Evolutionary conservation across 1,140 invertebrate genomes (phyloP).

Genomic region (Magallana gigas): DNA sequence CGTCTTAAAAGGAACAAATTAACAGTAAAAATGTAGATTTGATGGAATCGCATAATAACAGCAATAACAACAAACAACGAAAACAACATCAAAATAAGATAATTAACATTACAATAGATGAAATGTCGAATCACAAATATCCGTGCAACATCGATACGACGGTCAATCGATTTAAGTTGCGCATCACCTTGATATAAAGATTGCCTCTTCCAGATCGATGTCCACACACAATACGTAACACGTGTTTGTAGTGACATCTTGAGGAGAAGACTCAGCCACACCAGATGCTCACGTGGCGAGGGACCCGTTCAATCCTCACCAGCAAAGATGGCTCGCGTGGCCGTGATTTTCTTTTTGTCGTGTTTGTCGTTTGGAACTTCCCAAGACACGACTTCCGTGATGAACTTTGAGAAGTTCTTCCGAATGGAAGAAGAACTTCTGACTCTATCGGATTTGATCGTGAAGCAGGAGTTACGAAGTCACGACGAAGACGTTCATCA

Average conservation of each 20-base stretch:
- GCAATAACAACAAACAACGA: no score
- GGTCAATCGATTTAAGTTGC: not conserved
- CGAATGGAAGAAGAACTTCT: slow-evolving; percentile 32
- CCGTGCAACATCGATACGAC: not conserved
- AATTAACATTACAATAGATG: no score
- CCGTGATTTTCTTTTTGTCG: not conserved
- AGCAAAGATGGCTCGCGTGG: not conserved
- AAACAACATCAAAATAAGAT: no score
- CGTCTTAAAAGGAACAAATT: no score
- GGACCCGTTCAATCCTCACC: not conserved
- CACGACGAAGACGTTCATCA: slow-evolving; percentile 18
- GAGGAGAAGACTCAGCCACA: not conserved
- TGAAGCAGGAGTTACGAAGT: slow-evolving; percentile 17
- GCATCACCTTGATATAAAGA: not conserved
- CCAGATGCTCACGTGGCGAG: slow-evolving; percentile 22
- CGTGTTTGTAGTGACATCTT: not conserved
- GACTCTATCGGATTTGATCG: slow-evolving; percentile 11
- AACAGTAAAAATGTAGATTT: no score
- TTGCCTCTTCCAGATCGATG: not conserved
- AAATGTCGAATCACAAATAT: no score
- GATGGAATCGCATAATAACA: no score
- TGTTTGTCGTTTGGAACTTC: slow-evolving; percentile 2
- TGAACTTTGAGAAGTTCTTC: slow-evolving; percentile 41
- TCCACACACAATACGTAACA: not conserved
- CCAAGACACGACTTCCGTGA: not conserved